phyloP scores from a whole-genome alignment of 1,140 invertebrate species.

The Drosophila ficusphila region DNA sequence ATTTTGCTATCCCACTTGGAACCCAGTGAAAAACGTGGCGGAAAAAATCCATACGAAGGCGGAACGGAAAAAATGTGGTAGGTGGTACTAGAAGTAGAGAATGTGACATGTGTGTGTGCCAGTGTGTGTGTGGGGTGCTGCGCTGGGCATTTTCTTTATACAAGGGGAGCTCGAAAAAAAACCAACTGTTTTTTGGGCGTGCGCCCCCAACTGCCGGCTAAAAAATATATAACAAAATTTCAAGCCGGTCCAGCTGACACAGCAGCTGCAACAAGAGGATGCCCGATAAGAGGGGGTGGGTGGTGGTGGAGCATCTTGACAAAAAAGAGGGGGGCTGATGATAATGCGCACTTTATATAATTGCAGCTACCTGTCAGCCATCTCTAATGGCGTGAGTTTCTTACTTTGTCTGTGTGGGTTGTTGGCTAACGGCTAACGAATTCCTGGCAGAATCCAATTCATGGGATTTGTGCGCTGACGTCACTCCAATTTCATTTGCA shows the following conservation, averaged over 20 bases:
- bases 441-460: slow-evolving; percentile 29
- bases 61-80: slow-evolving; percentile 70
- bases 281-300: not conserved
- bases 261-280: slow-evolving; percentile 16
- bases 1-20: slow-evolving; percentile 36
- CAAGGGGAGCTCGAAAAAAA: slow-evolving; percentile 18
- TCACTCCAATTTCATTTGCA: slow-evolving; percentile 37
- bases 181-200: slow-evolving; percentile 38
- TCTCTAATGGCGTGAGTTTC: not conserved
- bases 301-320: slow-evolving; percentile 4
- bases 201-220: slow-evolving; percentile 27
- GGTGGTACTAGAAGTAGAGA: slow-evolving; percentile 52
- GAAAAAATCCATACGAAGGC: slow-evolving; percentile 74
- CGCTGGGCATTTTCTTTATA: slow-evolving; percentile 65
- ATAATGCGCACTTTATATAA: slow-evolving; percentile 49
- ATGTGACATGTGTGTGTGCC: slow-evolving; percentile 49
- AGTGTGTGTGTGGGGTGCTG: slow-evolving; percentile 64
- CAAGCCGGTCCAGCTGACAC: slow-evolving; percentile 42
- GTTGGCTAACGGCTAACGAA: slow-evolving; percentile 2
- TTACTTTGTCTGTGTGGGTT: not conserved
- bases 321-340: slow-evolving; percentile 7
- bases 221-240: not conserved
- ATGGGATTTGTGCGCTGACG: slow-evolving; percentile 28
- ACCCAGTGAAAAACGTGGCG: slow-evolving; percentile 74
- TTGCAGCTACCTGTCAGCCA: slow-evolving; percentile 20